Conservation (phyloP, 2,888 invertebrate genomes). For the Sarcophaga subvicina region DNA sequence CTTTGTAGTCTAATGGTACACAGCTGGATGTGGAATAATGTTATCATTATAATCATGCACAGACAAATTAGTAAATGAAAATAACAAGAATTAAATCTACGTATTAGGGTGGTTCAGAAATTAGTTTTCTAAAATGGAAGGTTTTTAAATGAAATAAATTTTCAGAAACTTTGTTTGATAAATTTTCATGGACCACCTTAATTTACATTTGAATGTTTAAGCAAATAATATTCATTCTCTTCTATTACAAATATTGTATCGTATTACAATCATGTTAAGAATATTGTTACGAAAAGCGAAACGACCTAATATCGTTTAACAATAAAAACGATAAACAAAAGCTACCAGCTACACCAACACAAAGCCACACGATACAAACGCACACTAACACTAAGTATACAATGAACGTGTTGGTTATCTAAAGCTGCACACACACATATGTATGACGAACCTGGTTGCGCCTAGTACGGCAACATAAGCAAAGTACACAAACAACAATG, state of each 20-base stretch:
- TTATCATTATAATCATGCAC: neutral
- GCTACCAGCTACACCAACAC: no score
- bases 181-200: neutral
- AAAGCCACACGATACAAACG: no score
- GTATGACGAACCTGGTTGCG: no score
- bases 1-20: neutral
- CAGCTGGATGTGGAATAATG: conserved; percentile 20
- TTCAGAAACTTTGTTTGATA: no score
- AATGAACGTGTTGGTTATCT: no score
- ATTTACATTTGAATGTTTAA: neutral
- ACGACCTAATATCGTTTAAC: no score
- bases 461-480: no score
- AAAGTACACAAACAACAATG: no score
- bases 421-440: no score
- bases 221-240: neutral
- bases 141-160: neutral
- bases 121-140: neutral
- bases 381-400: no score
- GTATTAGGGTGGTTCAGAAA: neutral
- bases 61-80: neutral
- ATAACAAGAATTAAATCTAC: neutral
- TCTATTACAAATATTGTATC: neutral
- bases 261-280: neutral
- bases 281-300: no score
- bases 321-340: no score